These are phyloP conservation scores for Glossosoma conforme DNA, from an alignment of 1,140 invertebrate genomes.

Conservation along the genomic window DNA sequence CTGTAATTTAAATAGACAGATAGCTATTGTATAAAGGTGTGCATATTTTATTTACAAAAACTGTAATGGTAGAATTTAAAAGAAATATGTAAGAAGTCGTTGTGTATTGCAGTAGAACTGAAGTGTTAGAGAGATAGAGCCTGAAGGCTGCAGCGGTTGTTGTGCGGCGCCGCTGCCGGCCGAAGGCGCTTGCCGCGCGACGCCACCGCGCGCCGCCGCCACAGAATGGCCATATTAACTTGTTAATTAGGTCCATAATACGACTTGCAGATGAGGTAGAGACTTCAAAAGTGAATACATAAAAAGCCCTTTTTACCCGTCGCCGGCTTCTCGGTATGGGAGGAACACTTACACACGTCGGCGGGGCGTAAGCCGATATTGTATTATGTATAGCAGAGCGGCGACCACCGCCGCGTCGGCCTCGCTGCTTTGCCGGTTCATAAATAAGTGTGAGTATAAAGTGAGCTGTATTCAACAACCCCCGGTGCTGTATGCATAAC, in stretches of 20 bases:
- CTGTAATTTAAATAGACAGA: no score
- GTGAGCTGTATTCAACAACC: slow-evolving; percentile 53
- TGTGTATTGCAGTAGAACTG: no score
- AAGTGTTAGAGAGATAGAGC: neutral
- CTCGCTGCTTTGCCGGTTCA: slow-evolving; percentile 55
- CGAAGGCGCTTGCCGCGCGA: slow-evolving; percentile 13
- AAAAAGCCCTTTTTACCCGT: slow-evolving; percentile 54
- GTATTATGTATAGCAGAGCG: slow-evolving; percentile 48
- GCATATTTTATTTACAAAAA: no score
- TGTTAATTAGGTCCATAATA: slow-evolving; percentile 86
- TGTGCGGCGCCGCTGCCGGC: neutral
- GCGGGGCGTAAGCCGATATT: slow-evolving; percentile 55
- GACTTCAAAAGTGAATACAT: slow-evolving; percentile 54
- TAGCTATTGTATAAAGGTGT: no score
- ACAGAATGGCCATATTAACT: slow-evolving; percentile 69
- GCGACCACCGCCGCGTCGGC: slow-evolving; percentile 50
- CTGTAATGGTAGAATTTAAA: no score
- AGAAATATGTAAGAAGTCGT: no score
- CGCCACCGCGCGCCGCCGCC: slow-evolving; percentile 31
- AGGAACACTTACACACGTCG: slow-evolving; percentile 30
- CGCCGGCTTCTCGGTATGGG: slow-evolving; percentile 50
- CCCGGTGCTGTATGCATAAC: slow-evolving; percentile 56
- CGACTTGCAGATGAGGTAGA: slow-evolving; percentile 81
- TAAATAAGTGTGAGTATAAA: slow-evolving; percentile 48
- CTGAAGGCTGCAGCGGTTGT: neutral